Evolutionary conservation across 37 sponge, comb jelly and placozoan genomes (phyloP), one percentile per base, ranked within the genome.

Genomic region (Hormiphora californensis): DNA sequence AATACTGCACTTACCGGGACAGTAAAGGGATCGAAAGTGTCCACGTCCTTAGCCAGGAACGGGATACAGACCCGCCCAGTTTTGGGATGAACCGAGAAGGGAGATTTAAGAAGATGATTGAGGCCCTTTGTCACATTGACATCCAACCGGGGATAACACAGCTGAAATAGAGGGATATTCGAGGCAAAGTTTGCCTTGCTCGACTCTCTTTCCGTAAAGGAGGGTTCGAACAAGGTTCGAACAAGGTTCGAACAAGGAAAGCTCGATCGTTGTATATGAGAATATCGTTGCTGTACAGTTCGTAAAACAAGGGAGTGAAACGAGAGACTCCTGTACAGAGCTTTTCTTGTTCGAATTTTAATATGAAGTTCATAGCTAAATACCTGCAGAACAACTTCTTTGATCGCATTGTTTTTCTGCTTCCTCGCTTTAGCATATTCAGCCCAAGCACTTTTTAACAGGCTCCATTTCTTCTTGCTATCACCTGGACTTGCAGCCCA

Each of bases 91-190:
- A 98, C 90, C 81, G 94, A 98, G 85, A 98, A 91, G 0, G 99
- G 99, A 41, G 96, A 95, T 90, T 98, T 98, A n/a, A 98, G 88
- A 0, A 98, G 86, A 87, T 98, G 99, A 89, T 98, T 98, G 41
- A 98, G 44, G 0, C 95, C 99, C 69, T 95, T 98, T 37, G 92
- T 94, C 36, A 98, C 99, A 39, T 98, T 98, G 8, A 93, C 91
- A 55, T 98, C 99, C 57, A 98, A 87, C 21, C 99, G 51, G 27
- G 99, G 99, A 51, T 98, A 98, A 25, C 90, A 88, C 67, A 87
- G 93, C 88, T 98, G 99, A 0, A 98, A 44, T 87, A 55, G n/a
- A n/a, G n/a, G n/a, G n/a, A n/a, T n/a, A n/a, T n/a, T n/a, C n/a
- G n/a, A n/a, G n/a, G n/a, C n/a, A n/a, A n/a, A n/a, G n/a, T n/a